Conservation (phyloP, 1,140 invertebrate species). For the Contarinia nasturtii region DNA sequence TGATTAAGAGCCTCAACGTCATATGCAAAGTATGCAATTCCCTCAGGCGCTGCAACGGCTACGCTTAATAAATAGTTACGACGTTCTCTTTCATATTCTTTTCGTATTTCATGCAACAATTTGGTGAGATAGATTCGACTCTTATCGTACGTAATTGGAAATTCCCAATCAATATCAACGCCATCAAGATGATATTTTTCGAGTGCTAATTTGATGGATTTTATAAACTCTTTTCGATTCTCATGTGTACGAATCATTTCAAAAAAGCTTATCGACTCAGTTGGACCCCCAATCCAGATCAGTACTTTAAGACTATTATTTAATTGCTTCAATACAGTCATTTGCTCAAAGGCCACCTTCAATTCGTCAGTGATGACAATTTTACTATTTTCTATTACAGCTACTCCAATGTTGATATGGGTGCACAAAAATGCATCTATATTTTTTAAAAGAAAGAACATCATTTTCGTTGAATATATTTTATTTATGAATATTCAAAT, state of each 20-base stretch:
- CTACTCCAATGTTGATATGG: conserved; percentile 63
- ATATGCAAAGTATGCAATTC: conserved; percentile 54
- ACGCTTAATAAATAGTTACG: conserved; percentile 41
- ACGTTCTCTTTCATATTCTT: conserved; percentile 36
- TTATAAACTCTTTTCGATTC: conserved; percentile 49
- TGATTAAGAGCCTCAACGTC: conserved; percentile 53
- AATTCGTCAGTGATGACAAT: conserved; percentile 27
- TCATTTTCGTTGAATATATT: too few species aligned
- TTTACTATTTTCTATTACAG: conserved; percentile 37
- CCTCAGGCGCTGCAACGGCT: conserved; percentile 53
- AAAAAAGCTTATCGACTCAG: conserved; percentile 38
- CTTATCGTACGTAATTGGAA: conserved; percentile 41
- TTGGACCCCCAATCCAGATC: conserved; percentile 52
- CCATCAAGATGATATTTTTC: conserved; percentile 50
- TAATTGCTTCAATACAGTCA: conserved; percentile 35
- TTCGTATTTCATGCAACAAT: conserved; percentile 45
- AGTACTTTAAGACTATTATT: conserved; percentile 57
- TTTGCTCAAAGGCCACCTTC: conserved; percentile 27
- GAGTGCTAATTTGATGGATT: conserved; percentile 38
- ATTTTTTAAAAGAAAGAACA: too few species aligned
- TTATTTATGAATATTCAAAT: too few species aligned
- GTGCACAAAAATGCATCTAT: conserved; percentile 40
- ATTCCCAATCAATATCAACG: conserved; percentile 77
- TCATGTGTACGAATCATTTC: conserved; percentile 46
- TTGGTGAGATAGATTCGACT: conserved; percentile 51